Percentiles rank a stretch among this genome's conserved stretches.
phyloP scores from a whole-genome alignment of 2,888 invertebrate genomes.

The Notodromas monacha region DNA sequence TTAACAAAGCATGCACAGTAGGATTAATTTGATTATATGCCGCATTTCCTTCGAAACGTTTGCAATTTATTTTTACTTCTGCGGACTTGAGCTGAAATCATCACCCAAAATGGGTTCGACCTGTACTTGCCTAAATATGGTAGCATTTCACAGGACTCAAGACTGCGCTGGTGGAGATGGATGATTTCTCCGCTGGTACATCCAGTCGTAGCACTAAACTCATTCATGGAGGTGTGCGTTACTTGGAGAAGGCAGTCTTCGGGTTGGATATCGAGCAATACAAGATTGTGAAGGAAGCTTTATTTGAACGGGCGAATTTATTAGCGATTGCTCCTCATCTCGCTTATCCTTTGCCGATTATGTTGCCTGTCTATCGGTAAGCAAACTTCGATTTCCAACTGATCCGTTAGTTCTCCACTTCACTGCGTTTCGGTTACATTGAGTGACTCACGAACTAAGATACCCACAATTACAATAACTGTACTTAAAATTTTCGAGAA shows the following conservation, averaged over 20 bases:
- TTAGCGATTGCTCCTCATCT: constrained; percentile 83
- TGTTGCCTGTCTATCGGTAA: constrained; percentile 93
- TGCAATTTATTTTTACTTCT: too few species aligned
- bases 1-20: too few species aligned
- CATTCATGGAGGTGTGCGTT: constrained; percentile 91
- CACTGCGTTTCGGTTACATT: too few species aligned
- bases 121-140: constrained; percentile 1
- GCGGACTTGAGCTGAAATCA: too few species aligned
- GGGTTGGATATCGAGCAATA: constrained; percentile 76
- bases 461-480: too few species aligned
- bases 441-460: too few species aligned
- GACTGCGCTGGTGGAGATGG: constrained; percentile 72
- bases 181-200: constrained; percentile 84
- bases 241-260: constrained; percentile 87
- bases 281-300: constrained; percentile 90
- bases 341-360: constrained; percentile 80
- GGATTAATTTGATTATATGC: too few species aligned
- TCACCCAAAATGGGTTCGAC: too few species aligned
- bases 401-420: too few species aligned
- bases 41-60: too few species aligned
- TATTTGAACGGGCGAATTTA: constrained; percentile 76
- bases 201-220: constrained; percentile 87
- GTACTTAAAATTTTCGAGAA: too few species aligned
- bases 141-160: constrained; percentile 42
- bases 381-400: too few species aligned